A percentile compares a stretch with the other conserved stretches of the same genome.
These are phyloP conservation scores for Bellardia pandia DNA, from an alignment of 2,888 invertebrate genomes.

Conservation along the genomic window DNA sequence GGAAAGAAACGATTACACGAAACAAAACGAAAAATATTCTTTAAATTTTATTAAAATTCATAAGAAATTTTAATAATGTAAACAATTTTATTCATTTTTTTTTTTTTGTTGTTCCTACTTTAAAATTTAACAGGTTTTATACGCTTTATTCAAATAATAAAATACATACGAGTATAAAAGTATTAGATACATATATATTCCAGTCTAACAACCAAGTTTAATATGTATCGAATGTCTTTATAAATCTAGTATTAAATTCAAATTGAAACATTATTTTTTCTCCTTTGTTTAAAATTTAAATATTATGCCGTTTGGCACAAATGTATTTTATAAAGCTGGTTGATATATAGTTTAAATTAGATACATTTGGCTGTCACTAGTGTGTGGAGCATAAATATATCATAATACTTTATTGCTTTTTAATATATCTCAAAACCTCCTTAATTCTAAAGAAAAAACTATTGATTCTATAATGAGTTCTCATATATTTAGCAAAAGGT, in stretches of 20 bases:
- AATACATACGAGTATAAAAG: neutral
- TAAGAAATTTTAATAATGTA: constrained; percentile 41
- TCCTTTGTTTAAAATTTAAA: neutral
- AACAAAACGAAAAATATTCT: constrained; percentile 42
- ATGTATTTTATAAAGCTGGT: neutral
- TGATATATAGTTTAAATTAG: neutral
- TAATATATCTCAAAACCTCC: neutral
- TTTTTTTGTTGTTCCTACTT: neutral
- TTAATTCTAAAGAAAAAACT: neutral
- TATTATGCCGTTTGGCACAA: neutral
- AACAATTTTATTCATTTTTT: constrained; percentile 16
- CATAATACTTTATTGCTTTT: constrained; percentile 12
- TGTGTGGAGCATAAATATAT: constrained; percentile 5
- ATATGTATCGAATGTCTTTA: neutral
- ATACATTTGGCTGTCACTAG: neutral
- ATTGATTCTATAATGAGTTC: constrained; percentile 7
- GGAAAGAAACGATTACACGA: constrained; percentile 62
- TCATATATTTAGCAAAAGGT: neutral
- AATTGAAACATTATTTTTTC: neutral
- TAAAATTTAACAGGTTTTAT: constrained; percentile 38
- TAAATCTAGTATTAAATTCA: constrained; percentile 1
- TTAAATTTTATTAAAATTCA: constrained; percentile 42
- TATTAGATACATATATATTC: constrained; percentile 6
- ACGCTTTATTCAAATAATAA: neutral
- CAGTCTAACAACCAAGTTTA: neutral